Percentiles rank a stretch among this genome's conserved stretches.
These are phyloP conservation scores for Gortyna flavago DNA, from an alignment of 2,888 invertebrate genomes.

Conservation along the genomic window DNA sequence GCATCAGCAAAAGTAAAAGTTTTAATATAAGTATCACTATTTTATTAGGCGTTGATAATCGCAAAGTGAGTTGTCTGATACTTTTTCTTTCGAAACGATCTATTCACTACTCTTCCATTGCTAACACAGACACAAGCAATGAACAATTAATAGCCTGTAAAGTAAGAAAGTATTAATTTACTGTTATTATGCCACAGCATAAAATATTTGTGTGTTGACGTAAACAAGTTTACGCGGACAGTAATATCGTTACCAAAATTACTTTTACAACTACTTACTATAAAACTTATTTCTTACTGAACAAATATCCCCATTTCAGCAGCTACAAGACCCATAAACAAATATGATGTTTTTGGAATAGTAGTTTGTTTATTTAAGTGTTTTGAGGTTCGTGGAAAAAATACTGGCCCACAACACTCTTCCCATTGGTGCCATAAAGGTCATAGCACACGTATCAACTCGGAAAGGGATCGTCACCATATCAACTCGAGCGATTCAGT, in stretches of 20 bases:
- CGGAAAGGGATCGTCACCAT: no score
- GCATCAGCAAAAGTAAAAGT: no score
- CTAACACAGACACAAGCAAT: constrained; percentile 11
- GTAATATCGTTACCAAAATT: constrained; percentile 23
- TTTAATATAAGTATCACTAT: no score
- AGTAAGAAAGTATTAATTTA: constrained; percentile 28
- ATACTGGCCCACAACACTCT: not conserved
- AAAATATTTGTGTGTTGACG: constrained; percentile 46
- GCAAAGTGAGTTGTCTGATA: not conserved
- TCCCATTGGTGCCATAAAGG: not conserved
- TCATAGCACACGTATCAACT: no score
- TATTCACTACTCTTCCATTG: not conserved
- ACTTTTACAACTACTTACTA: constrained; percentile 41
- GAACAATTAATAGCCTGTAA: constrained; percentile 16
- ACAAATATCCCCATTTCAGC: constrained; percentile 38
- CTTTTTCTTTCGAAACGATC: not conserved
- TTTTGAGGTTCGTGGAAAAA: not conserved
- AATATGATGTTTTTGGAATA: constrained; percentile 14
- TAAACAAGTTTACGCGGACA: constrained; percentile 43
- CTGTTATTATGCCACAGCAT: constrained; percentile 17
- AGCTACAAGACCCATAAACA: constrained; percentile 34
- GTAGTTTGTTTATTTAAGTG: constrained; percentile 19
- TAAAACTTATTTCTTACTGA: constrained; percentile 33
- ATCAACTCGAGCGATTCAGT: no score
- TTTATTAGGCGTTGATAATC: not conserved